Evolutionary conservation across 2,888 invertebrate species (phyloP), one percentile per base, ranked within the genome.

Genomic region (Amphimallon solstitiale): DNA sequence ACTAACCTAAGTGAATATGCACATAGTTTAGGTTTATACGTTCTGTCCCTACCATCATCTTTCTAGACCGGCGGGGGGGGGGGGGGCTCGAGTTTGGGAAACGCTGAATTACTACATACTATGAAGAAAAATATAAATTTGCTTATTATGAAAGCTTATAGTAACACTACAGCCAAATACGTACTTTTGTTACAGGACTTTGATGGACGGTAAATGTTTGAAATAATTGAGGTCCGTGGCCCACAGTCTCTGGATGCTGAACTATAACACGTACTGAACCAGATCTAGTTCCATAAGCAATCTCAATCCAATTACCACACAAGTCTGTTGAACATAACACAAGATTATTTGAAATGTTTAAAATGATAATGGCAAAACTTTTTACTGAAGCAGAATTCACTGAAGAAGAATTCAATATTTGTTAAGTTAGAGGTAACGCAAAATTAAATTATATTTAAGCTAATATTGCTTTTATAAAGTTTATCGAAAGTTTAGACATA

Each of bases 291-390:
- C 98, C 99, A 81, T 99, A 99, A 0, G 98, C 99, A 76, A 99
- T 98, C 85, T 99, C 99, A 77, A 99, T 97, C 98, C 98, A 98
- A 83, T 98, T 98, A 46, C 98, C 98, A 83, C 96, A 96, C 66
- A 97, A 86, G 86, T 94, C 97, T 95, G 79, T 43, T 74, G 75
- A n/a, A 67, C 63, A 62, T 63, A 63, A 71, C 4, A 38, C 2
- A 5, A 54, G 7, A 68, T 66, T 38, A 38, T 37, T 54, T 38
- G 38, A 7, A 12, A 12, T n/a, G 7, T n/a, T n/a, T 38, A 38
- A 5, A 37, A 12, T 21, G 5, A 49, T 19, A 19, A 17, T 14
- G 6, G 35, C 19, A 17, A 19, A 45, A 15, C 12, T 43, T 12
- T 43, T 43, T 43, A 43, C 14, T 43, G 17, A 29, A 29, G 29